A percentile compares a stretch with the other conserved stretches of the same genome.
Evolutionary conservation across 2,888 invertebrate species (phyloP).

Genomic region (Sericinus montela): DNA sequence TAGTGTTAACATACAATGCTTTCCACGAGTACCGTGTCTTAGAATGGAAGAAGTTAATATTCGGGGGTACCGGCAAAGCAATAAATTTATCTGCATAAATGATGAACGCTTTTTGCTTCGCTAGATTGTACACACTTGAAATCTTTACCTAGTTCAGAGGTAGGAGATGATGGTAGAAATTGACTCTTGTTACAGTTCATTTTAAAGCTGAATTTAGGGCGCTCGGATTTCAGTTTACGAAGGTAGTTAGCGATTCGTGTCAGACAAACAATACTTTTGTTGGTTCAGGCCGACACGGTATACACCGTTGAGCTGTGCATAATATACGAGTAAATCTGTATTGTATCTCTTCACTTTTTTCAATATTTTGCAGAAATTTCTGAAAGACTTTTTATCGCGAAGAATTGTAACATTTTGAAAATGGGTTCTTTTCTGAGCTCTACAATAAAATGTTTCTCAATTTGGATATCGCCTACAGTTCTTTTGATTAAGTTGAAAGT

Average conservation of each 20-base stretch:
- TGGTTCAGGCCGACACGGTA: slow-evolving; percentile 53
- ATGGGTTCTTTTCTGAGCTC: background rate
- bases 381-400: background rate
- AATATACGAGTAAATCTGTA: slow-evolving; percentile 48
- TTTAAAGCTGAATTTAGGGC: slow-evolving; percentile 36
- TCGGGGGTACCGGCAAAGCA: slow-evolving; percentile 31
- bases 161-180: slow-evolving; percentile 29
- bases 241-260: slow-evolving; percentile 51
- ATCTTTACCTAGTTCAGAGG: slow-evolving; percentile 36
- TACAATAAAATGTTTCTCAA: slow-evolving; percentile 1
- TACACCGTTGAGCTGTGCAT: slow-evolving; percentile 49
- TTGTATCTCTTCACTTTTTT: slow-evolving; percentile 40
- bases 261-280: slow-evolving; percentile 60
- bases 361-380: slow-evolving; percentile 23
- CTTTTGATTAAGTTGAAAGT: slow-evolving; percentile 5
- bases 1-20: no score
- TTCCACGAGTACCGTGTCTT: no score
- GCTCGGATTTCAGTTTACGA: slow-evolving; percentile 37
- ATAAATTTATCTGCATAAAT: slow-evolving; percentile 48
- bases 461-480: background rate
- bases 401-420: slow-evolving; percentile 5
- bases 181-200: slow-evolving; percentile 33
- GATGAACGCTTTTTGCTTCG: slow-evolving; percentile 39
- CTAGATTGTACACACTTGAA: slow-evolving; percentile 41
- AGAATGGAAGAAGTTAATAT: no score